Base-by-base conservation (phyloP, 2,797 vertebrate species). In the Muscicapa comitata region DNA sequence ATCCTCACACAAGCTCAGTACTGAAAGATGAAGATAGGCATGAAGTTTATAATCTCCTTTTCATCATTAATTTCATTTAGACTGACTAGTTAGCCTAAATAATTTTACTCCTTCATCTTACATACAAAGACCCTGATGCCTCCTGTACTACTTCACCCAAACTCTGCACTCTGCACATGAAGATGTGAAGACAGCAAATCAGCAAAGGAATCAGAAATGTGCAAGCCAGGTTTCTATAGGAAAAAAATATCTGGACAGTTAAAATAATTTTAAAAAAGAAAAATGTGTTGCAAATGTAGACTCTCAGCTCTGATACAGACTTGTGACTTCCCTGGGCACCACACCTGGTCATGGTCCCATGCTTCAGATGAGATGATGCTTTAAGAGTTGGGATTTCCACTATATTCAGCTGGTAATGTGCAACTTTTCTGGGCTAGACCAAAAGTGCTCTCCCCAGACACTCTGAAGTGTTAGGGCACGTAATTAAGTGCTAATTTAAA, bases 381-480 rank as follows among this genome's bases (percentile, higher is more conserved):
- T 33, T 13, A 67, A 48, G 21, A 54, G 16, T 5, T 62, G 57
- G 4, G 26, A 17, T 35, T 23, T 48, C 29, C n/a, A 13, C 29
- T 9, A 0, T 10, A 8, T 38, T 66, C 15, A 3, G 24, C 43
- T 73, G 23, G 24, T 35, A 38, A 43, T 0, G 7, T 40, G 24
- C 43, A 70, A 2, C 25, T 76, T 59, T 70, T 72, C 35, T 11
- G 17, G 28, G 57, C 38, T 65, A 68, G 43, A 62, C 18, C 31
- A 37, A 68, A 47, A 2, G 15, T 9, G 13, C 42, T 11, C 3
- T 47, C 17, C 43, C 29, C 55, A 43, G 40, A 87, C 21, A 20
- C 10, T 58, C 54, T 47, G 42, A 71, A 77, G 47, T 25, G 61
- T 53, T 67, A 73, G 55, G 33, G 8, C 2, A 4, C 3, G 0